phyloP scores from a whole-genome alignment of 2,888 invertebrate genomes.

The Calameuta idolon region DNA sequence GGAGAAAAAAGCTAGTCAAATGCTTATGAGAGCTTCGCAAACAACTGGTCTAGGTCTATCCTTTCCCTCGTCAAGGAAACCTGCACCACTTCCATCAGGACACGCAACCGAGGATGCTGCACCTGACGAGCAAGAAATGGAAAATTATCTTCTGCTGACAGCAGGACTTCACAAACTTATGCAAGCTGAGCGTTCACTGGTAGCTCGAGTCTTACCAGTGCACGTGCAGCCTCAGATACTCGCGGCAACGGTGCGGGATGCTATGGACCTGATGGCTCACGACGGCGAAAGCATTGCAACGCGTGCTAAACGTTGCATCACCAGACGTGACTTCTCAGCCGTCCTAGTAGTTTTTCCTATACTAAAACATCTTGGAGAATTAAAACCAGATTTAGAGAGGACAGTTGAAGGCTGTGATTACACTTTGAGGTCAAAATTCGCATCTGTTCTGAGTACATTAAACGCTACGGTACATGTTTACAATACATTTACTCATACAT shows the following conservation, averaged over 20 bases:
- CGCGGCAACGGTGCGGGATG: slow-evolving; percentile 84
- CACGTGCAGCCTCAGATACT: slow-evolving; percentile 86
- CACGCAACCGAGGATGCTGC: slow-evolving; percentile 59
- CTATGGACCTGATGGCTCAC: slow-evolving; percentile 85
- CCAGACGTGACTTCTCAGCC: slow-evolving; percentile 82
- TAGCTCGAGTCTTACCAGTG: slow-evolving; percentile 86
- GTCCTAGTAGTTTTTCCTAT: slow-evolving; percentile 87
- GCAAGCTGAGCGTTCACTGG: slow-evolving; percentile 86
- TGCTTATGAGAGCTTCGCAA: slow-evolving; percentile 86
- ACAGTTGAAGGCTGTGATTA: slow-evolving; percentile 81
- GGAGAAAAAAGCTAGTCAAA: slow-evolving; percentile 80
- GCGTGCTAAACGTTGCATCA: slow-evolving; percentile 80
- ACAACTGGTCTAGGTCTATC: slow-evolving; percentile 80
- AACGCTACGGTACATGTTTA: slow-evolving; percentile 76
- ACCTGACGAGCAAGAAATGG: slow-evolving; percentile 82
- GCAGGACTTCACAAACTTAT: slow-evolving; percentile 87
- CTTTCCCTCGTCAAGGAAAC: slow-evolving; percentile 75
- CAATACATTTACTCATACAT: background rate
- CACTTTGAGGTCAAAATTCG: slow-evolving; percentile 77
- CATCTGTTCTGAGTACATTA: slow-evolving; percentile 78
- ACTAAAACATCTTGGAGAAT: slow-evolving; percentile 79
- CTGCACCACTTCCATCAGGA: slow-evolving; percentile 60
- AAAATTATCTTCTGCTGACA: slow-evolving; percentile 84
- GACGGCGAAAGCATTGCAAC: slow-evolving; percentile 88
- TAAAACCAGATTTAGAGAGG: slow-evolving; percentile 85